Evolutionary conservation across 2,113 vertebrate genomes (phyloP).

Genomic region (Caranx melampygus): DNA sequence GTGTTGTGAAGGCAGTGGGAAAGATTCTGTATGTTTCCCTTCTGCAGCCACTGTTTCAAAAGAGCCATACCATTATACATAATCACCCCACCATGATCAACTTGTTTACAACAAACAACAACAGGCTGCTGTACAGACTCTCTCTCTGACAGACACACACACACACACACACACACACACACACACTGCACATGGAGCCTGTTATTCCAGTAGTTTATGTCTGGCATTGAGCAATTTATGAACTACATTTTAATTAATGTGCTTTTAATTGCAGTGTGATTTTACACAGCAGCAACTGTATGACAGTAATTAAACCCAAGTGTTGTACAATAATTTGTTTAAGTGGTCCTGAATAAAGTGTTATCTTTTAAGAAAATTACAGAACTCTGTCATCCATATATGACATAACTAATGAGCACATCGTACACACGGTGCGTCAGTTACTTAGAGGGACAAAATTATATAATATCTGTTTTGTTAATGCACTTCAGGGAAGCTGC

Average conservation of each 20-base stretch:
- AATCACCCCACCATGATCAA: conserved; percentile 27
- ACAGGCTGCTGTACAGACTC: conserved; percentile 7
- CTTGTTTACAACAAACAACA: conserved; percentile 6
- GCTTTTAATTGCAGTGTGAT: conserved; percentile 30
- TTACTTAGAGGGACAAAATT: too few species aligned
- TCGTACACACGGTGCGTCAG: not conserved
- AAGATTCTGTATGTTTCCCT: conserved; percentile 8
- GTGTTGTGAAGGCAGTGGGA: conserved; percentile 10
- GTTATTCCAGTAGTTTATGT: not conserved
- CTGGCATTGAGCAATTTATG: conserved; percentile 10
- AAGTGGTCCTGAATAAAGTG: not conserved
- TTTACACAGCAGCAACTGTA: conserved; percentile 2
- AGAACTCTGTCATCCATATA: not conserved
- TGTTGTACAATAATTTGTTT: conserved; percentile 28
- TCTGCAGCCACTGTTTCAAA: conserved; percentile 36
- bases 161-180: not conserved
- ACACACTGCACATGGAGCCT: not conserved
- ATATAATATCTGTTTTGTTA: too few species aligned
- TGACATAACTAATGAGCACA: not conserved
- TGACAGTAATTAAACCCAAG: conserved; percentile 28
- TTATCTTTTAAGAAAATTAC: conserved; percentile 7
- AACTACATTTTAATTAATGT: conserved; percentile 32
- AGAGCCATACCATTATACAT: conserved; percentile 29
- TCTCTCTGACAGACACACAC: too few species aligned
- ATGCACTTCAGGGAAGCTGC: too few species aligned